Evolutionary conservation across 1,140 invertebrate genomes (phyloP), one percentile per base, ranked within the genome.

Genomic region (Sweltsa coloradensis): DNA sequence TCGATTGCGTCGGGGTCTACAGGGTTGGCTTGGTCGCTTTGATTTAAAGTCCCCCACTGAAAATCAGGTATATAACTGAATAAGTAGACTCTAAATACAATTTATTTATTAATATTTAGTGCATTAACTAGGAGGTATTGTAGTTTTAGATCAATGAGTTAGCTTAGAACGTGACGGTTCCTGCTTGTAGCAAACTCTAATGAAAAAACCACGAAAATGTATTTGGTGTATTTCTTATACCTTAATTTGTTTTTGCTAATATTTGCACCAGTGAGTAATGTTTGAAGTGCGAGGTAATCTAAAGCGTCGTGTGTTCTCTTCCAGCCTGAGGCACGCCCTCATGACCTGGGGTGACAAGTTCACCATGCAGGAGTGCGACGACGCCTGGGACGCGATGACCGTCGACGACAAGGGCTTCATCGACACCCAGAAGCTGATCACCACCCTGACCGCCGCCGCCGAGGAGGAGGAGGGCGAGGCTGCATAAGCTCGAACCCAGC

Each of bases 261-360:
- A 31, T 31, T 31, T 31, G 29, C n/a, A n/a, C 11, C 11, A 31
- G n/a, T 11, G 18, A 23, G 18, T 45, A 43, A 5, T 11, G 45
- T 47, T 11, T 43, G 41, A 11, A 11, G 7, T 19, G 13, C 19
- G 7, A 16, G 19, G 13, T 13, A 40, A 16, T 40, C 19, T 9
- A 7, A 19, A 11, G n/a, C n/a, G n/a, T n/a, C n/a, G 29, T 48
- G 21, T 49, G 31, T 41, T 26, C 55, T 41, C 56, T 64, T 69
- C 13, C 57, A 88, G 90, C 67, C 77, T 98, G 68, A 89, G 90
- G 69, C 87, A 93, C 66, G 83, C 89, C 53, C 76, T 98, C 59
- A 83, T 87, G 78, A 93, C 89, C 67, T 97, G 86, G 79, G 93
- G 94, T 57, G 93, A 98, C 64, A 97, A 95, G 73, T 97, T 97